Conservation (phyloP, 2,797 vertebrate species). For the Notolabrus celidotus region DNA sequence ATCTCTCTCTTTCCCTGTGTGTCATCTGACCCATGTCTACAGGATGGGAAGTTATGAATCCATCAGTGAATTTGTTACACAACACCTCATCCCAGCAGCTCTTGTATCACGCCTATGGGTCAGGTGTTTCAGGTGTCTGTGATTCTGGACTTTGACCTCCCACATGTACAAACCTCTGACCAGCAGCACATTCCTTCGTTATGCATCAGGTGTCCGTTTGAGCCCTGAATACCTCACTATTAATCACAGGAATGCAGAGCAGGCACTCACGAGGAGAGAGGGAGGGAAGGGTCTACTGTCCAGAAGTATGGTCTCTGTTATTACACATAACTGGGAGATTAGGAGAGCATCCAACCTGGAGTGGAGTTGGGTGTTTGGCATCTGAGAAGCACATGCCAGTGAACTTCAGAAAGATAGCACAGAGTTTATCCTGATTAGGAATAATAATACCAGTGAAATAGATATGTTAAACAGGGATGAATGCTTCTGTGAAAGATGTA, state of each 20-base stretch:
- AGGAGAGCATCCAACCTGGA: conserved; percentile 32
- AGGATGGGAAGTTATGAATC: conserved; percentile 1
- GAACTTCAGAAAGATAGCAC: conserved; percentile 3
- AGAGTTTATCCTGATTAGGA: neutral
- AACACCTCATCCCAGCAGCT: neutral
- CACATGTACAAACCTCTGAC: conserved; percentile 31
- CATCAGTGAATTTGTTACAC: conserved; percentile 7
- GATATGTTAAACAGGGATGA: conserved; percentile 9
- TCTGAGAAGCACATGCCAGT: conserved; percentile 34
- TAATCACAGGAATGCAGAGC: conserved; percentile 72
- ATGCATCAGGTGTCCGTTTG: conserved; percentile 60
- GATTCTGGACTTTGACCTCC: conserved; percentile 59
- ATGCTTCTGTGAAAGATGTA: neutral
- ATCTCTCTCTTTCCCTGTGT: conserved; percentile 26
- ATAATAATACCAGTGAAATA: neutral
- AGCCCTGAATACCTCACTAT: conserved; percentile 57
- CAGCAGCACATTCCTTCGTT: conserved; percentile 74
- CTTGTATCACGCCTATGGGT: conserved; percentile 16
- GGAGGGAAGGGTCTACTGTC: conserved; percentile 21
- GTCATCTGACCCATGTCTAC: conserved; percentile 10
- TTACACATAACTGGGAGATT: conserved; percentile 41
- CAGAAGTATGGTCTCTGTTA: conserved; percentile 32
- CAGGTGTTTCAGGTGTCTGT: conserved; percentile 15
- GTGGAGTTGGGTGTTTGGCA: conserved; percentile 41
- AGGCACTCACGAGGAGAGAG: conserved; percentile 20